Percentiles rank a stretch among this genome's conserved stretches.
Conservation (phyloP, 2,113 vertebrate species). For the Potamarius usumacintae region DNA sequence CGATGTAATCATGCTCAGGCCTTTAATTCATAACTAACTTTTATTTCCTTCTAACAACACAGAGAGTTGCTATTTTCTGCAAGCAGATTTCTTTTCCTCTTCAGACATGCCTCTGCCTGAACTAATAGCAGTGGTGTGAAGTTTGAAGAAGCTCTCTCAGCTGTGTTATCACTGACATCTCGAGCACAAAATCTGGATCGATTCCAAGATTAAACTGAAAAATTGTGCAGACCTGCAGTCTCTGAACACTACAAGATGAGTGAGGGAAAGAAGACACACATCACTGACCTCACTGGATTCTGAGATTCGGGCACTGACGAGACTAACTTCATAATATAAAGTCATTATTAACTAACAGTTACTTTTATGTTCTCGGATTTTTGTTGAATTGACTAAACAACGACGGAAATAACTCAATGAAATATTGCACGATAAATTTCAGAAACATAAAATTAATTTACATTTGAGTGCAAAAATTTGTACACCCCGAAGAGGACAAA, state of each 20-base stretch:
- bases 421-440: background rate
- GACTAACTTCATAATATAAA: background rate
- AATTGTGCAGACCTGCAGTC: background rate
- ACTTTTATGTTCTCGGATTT: background rate
- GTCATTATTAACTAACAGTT: background rate
- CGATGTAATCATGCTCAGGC: background rate
- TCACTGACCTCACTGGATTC: too few relatives aligned
- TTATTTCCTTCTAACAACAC: background rate
- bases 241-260: background rate
- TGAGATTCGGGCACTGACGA: background rate
- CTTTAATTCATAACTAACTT: background rate
- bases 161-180: background rate
- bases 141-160: background rate
- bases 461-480: background rate
- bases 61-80: background rate
- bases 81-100: background rate
- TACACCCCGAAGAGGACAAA: background rate
- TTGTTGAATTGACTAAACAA: too few relatives aligned
- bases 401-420: too few relatives aligned
- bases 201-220: background rate
- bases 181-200: background rate
- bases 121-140: background rate
- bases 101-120: background rate
- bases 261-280: background rate
- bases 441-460: background rate